Base-by-base conservation (phyloP, 2,113 vertebrate species). In the Poecilia latipinna region DNA sequence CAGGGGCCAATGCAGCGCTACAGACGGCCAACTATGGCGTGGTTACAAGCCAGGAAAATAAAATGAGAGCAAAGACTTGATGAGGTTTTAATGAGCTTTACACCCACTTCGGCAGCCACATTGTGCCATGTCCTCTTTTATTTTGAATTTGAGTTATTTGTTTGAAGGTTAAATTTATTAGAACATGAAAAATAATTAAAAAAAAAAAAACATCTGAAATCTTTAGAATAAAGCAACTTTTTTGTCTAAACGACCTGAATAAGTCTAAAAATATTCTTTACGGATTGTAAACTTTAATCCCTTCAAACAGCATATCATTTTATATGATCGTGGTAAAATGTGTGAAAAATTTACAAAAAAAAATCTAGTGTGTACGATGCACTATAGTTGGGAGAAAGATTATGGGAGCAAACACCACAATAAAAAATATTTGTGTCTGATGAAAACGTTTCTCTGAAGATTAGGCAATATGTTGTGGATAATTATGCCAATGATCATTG, bases 1-100 rank as follows among this genome's bases (percentile, higher is more conserved):
- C 51, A 62, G 29, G 6, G 32, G 28, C 61, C 65, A 63, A 60
- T n/a, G 12, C 32, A 65, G 37, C 4, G 57, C 60, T 65, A 48
- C 48, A 68, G n/a, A 31, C 17, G 77, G 62, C n/a, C 26, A 33
- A 48, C 13, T 22, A 26, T 33, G 39, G 19, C 69, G 65, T 64
- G 29, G 22, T 29, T 48, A 29, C 54, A 44, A 72, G 28, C 3
- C 31, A 74, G 10, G 31, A 15, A 42, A 39, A 35, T 61, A 61
- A 1, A 68, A 42, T n/a, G 19, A 57, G 51, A 15, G 69, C 35
- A 33, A 61, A 33, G 26, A 61, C 71, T 66, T 65, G 37, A 70
- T 35, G n/a, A 54, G 10, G 63, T 66, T 78, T 61, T 65, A 48
- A 70, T 35, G n/a, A 54, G 10, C 63, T n/a, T 54, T 61, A n/a